These are phyloP conservation scores for Drosophila helvetica DNA, from an alignment of 2,888 invertebrate species.

Conservation along the genomic window DNA sequence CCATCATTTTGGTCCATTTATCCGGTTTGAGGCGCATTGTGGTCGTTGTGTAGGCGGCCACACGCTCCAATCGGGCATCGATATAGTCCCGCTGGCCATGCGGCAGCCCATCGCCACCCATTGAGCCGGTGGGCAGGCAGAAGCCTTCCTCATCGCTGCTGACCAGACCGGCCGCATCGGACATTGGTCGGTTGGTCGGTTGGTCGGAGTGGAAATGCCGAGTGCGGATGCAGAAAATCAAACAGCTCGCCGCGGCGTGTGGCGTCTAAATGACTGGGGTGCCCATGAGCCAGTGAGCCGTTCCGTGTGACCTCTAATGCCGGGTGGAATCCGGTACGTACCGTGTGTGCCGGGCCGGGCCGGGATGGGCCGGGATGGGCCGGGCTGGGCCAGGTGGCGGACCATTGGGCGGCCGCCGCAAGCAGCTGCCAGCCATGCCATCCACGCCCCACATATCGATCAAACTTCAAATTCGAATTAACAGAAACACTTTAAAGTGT, in stretches of 20 bases:
- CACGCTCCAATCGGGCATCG: conserved; percentile 91
- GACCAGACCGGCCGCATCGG: conserved; percentile 55
- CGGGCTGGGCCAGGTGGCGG: conserved; percentile 24
- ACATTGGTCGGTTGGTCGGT: conserved; percentile 26
- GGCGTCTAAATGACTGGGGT: conserved; percentile 63
- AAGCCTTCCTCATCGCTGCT: conserved; percentile 70
- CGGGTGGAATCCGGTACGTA: conserved; percentile 19
- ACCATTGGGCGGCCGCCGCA: conserved; percentile 40
- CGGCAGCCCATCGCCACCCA: conserved; percentile 26
- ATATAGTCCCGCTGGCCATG: conserved; percentile 57
- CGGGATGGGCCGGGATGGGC: conserved; percentile 17
- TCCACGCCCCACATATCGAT: conserved; percentile 80
- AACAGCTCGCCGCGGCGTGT: conserved; percentile 63
- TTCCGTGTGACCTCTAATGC: conserved; percentile 72
- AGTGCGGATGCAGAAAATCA: conserved; percentile 54
- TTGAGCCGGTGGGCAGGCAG: conserved; percentile 26
- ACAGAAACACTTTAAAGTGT: conserved; percentile 73
- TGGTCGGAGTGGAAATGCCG: neutral
- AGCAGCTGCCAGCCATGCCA: conserved; percentile 10
- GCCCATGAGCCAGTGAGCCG: conserved; percentile 32
- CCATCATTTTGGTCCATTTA: conserved; percentile 94
- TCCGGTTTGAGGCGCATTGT: conserved; percentile 92
- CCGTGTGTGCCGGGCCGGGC: neutral
- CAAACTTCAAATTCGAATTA: conserved; percentile 82
- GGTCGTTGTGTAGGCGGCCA: conserved; percentile 89